Base-by-base conservation (phyloP, 2,797 vertebrate genomes). In the Epinephelus malabaricus region DNA sequence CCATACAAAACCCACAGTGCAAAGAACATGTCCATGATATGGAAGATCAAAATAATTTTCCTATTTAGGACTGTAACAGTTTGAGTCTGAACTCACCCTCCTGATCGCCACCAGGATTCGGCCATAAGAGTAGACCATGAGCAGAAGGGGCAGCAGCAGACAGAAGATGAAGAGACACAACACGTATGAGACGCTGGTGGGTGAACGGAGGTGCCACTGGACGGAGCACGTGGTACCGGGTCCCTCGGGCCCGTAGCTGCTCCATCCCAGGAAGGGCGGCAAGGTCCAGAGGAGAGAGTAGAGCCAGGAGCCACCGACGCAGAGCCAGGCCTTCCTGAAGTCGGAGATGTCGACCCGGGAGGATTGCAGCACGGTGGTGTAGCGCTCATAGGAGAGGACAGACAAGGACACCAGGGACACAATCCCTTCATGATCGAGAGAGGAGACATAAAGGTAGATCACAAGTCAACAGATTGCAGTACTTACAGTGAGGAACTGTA, bases 131-230 rank as follows among this genome's bases (percentile, higher is more conserved):
- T 92, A 96, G 64, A 96, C 83, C 92, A 95, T 96, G 87, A 97
- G 81, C 9, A 93, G 70, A 46, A 96, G 94, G 2, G 96, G 95
- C 82, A 96, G 84, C 38, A 95, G 76, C 65, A 97, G 91, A 78
- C 95, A 97, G 83, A 97, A 96, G 90, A 95, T 74, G 81, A 96
- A 96, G 45, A 97, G 94, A 78, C 95, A 96, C 72, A 96, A 8
- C 65, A 97, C 95, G 7, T 96, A 96, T 10, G 94, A 96, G 0
- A 92, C 0, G 0, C 90, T 95, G 85, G 82, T 86, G 59, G 88
- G 47, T 2, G 96, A 94, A 27, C 87, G 95, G 55, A 83, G 91
- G 80, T 95, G 92, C 96, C 96, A 97, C 87, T 96, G 96, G 69
- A 97, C 89, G 0, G 96, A 96, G 27, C 96, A 96, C 0, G 88